Evolutionary conservation across 2,888 invertebrate species (phyloP).

Genomic region (Volucella zonaria): DNA sequence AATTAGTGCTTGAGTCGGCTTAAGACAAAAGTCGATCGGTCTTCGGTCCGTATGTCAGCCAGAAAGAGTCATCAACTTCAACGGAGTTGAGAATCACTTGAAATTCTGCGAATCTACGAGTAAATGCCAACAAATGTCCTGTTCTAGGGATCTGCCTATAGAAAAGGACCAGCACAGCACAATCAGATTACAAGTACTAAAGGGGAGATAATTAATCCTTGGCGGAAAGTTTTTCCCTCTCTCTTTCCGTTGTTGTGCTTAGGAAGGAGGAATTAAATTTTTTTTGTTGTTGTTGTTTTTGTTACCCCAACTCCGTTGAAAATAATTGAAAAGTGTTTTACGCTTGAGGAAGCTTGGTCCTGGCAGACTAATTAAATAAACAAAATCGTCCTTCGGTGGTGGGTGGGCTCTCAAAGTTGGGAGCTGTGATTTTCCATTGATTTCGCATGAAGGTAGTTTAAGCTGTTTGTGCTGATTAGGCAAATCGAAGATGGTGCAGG

Average conservation of each 20-base stretch:
- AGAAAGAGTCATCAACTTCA: background rate
- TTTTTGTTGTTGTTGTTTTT: conserved; percentile 39
- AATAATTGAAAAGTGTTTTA: conserved; percentile 72
- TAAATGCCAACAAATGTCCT: conserved; percentile 66
- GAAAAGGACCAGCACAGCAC: conserved; percentile 30
- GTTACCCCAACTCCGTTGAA: conserved; percentile 30
- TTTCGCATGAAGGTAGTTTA: conserved; percentile 66
- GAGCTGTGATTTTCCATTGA: conserved; percentile 41
- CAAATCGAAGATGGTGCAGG: conserved; percentile 49
- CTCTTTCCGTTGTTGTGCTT: background rate
- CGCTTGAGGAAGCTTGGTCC: conserved; percentile 70
- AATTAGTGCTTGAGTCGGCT: conserved; percentile 50
- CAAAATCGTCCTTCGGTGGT: conserved; percentile 35
- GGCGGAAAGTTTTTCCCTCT: conserved; percentile 57
- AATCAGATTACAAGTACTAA: conserved; percentile 47
- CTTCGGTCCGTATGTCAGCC: conserved; percentile 34
- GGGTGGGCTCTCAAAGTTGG: background rate
- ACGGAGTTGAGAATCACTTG: conserved; percentile 48
- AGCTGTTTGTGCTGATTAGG: conserved; percentile 69
- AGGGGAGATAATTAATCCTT: conserved; percentile 71
- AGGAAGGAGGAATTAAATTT: background rate
- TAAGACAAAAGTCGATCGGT: conserved; percentile 44
- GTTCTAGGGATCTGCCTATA: conserved; percentile 1
- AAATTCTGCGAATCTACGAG: conserved; percentile 48
- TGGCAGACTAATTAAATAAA: conserved; percentile 73